phyloP scores from a whole-genome alignment of 1,140 invertebrate species.

The Pogonomyrmex californicus region DNA sequence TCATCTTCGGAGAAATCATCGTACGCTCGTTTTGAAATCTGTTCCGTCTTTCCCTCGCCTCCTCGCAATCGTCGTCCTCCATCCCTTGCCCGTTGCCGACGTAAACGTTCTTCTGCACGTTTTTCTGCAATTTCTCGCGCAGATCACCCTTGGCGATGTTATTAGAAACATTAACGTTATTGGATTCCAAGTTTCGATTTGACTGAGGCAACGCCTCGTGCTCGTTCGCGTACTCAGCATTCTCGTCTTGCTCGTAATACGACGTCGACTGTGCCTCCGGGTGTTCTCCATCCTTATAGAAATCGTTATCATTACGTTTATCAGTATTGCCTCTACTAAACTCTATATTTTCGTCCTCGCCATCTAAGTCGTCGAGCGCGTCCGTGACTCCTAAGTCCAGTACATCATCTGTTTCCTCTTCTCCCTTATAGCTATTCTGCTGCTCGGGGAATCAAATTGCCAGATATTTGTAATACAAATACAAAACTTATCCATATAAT shows the following conservation, averaged over 20 bases:
- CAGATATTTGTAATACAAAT: conserved; percentile 80
- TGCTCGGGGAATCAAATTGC: conserved; percentile 86
- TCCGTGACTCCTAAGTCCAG: conserved; percentile 86
- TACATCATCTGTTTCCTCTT: conserved; percentile 86
- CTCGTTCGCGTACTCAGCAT: conserved; percentile 65
- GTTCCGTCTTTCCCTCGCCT: conserved; percentile 83
- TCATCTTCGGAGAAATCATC: conserved; percentile 81
- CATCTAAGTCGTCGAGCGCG: conserved; percentile 86
- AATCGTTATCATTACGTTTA: conserved; percentile 75
- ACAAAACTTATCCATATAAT: conserved; percentile 60
- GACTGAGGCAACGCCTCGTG: conserved; percentile 57
- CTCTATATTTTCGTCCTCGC: conserved; percentile 85
- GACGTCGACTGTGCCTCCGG: conserved; percentile 61
- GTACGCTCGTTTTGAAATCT: conserved; percentile 84
- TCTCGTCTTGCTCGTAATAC: conserved; percentile 76
- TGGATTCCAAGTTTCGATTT: conserved; percentile 51
- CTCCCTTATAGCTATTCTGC: conserved; percentile 87
- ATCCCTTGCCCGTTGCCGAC: conserved; percentile 76
- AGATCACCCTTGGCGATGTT: conserved; percentile 76
- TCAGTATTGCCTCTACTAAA: conserved; percentile 79
- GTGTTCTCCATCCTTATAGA: conserved; percentile 78
- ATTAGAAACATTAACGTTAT: conserved; percentile 53
- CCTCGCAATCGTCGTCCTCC: conserved; percentile 84
- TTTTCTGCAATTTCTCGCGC: conserved; percentile 82
- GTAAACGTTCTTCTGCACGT: conserved; percentile 71